Evolutionary conservation across 2,888 invertebrate genomes (phyloP).

Genomic region (Rhagonycha fulva): DNA sequence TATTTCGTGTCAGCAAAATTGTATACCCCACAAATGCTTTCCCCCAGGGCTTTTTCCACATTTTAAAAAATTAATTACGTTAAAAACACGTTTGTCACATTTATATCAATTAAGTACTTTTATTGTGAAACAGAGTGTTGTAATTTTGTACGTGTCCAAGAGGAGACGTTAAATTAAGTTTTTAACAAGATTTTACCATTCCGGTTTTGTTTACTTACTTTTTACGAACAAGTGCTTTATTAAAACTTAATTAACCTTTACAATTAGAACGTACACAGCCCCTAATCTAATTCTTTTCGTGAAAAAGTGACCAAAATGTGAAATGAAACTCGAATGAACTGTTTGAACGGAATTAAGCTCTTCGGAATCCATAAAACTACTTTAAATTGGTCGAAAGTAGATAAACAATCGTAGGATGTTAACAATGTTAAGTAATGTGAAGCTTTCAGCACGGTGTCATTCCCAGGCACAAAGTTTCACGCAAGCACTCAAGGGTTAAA

Average conservation of each 20-base stretch:
- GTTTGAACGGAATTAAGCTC: not conserved
- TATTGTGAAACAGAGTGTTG: not conserved
- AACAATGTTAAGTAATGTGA: not conserved
- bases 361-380: not conserved
- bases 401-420: not conserved
- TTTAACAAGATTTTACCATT: not conserved
- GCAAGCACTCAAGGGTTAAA: not conserved
- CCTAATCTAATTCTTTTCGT: not conserved
- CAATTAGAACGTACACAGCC: not conserved
- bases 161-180: not conserved
- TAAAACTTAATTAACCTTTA: not conserved
- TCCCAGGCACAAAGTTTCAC: not conserved
- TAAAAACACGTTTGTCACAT: not conserved
- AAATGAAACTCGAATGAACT: not conserved
- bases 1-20: not conserved
- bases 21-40: not conserved
- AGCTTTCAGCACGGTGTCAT: not conserved
- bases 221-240: not conserved
- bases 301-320: not conserved
- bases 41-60: not conserved
- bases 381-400: not conserved
- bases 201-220: not conserved
- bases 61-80: constrained; percentile 2
- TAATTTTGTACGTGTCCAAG: not conserved
- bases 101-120: not conserved